A percentile compares a stretch with the other conserved stretches of the same genome.
phyloP scores from a whole-genome alignment of 2,113 vertebrate species.

The Muntiacus muntjak region DNA sequence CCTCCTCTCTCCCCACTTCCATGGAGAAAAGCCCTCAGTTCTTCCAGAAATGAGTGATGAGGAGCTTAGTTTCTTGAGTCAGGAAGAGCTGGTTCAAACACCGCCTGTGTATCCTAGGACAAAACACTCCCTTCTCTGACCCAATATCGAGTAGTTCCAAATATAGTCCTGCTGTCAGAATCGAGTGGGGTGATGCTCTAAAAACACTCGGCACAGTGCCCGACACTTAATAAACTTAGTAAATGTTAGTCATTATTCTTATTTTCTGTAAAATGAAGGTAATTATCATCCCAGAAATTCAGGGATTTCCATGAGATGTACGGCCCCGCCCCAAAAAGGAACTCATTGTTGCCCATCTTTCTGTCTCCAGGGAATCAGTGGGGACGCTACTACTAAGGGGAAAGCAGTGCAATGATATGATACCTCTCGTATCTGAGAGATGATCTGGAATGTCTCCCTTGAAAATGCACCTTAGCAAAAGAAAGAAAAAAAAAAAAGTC shows the following conservation, averaged over 20 bases:
- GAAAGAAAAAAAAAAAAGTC: neutral
- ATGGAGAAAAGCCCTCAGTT: neutral
- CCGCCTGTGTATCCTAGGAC: neutral
- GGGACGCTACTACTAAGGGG: neutral
- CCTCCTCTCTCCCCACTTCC: neutral
- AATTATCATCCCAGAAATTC: neutral
- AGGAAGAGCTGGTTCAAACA: neutral
- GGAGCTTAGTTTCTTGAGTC: neutral
- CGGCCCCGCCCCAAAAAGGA: neutral
- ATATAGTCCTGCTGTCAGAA: neutral
- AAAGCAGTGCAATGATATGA: neutral
- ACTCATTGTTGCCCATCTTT: neutral
- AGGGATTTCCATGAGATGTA: neutral
- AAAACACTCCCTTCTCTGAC: neutral
- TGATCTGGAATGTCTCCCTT: neutral
- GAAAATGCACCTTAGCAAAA: neutral
- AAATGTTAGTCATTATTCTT: neutral
- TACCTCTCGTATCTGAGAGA: neutral
- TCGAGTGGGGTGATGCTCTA: neutral
- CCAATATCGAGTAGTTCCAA: neutral
- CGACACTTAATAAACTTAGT: neutral
- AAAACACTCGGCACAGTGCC: neutral
- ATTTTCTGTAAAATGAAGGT: neutral
- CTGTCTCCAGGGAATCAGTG: neutral
- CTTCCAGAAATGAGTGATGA: slow-evolving; percentile 3